Evolutionary conservation across 2,797 vertebrate genomes (phyloP).

Genomic region (Amniataba percoides): DNA sequence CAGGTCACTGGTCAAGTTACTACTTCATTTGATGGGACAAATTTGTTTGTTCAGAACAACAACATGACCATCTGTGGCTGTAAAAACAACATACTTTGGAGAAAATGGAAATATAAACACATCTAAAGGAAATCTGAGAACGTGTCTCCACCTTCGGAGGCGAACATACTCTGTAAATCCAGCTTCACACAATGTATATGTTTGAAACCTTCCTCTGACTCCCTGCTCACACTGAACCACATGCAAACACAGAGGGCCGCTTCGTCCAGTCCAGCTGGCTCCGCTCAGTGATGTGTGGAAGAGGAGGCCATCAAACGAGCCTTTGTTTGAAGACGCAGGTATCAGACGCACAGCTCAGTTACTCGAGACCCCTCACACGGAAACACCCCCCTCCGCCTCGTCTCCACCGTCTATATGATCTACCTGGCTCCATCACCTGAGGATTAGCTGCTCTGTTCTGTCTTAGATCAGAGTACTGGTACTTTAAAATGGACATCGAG

Average conservation of each 20-base stretch:
- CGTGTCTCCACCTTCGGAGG: not conserved
- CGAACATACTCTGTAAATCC: not conserved
- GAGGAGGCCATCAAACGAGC: constrained; percentile 57
- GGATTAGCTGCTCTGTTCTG: constrained; percentile 38
- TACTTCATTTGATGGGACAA: not conserved
- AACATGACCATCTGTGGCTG: not conserved
- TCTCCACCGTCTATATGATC: constrained; percentile 26
- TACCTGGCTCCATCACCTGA: constrained; percentile 35
- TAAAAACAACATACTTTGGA: not conserved
- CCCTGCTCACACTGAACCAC: constrained; percentile 34
- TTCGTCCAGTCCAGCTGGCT: constrained; percentile 45
- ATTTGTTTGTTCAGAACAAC: not conserved
- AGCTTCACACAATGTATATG: not conserved
- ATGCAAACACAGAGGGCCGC: constrained; percentile 46
- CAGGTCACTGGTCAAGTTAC: not conserved
- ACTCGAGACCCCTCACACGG: constrained; percentile 30
- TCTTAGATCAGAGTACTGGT: not conserved
- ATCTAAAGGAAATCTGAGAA: not conserved
- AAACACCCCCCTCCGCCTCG: constrained; percentile 17
- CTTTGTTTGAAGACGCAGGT: constrained; percentile 67
- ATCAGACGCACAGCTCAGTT: constrained; percentile 44
- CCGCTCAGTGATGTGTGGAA: constrained; percentile 27
- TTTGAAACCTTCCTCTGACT: not conserved
- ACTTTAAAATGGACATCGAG: not conserved
- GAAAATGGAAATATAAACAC: not conserved